A percentile compares a stretch with the other conserved stretches of the same genome.
These are phyloP conservation scores for Anomalospiza imberbis DNA, from an alignment of 2,797 vertebrate genomes.

Conservation along the genomic window DNA sequence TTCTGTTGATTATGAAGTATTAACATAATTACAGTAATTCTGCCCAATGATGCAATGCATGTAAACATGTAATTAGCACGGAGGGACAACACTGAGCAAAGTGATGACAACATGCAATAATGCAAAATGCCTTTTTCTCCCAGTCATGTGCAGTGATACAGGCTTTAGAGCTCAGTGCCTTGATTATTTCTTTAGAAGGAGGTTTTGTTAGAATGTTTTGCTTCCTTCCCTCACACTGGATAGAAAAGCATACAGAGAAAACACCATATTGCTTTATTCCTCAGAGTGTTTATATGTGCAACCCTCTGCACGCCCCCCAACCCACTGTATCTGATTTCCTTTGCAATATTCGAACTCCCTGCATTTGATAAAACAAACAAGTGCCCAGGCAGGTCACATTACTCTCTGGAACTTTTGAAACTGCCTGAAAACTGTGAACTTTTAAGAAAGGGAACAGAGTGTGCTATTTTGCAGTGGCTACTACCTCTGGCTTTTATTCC, in stretches of 20 bases:
- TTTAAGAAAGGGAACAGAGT: neutral
- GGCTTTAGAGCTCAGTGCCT: constrained; percentile 27
- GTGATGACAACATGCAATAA: constrained; percentile 41
- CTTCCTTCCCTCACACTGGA: neutral
- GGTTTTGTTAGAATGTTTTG: constrained; percentile 41
- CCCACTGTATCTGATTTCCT: constrained; percentile 4
- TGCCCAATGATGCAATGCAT: constrained; percentile 53
- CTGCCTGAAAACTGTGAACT: constrained; percentile 22
- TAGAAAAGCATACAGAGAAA: constrained; percentile 16
- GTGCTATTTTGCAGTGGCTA: neutral
- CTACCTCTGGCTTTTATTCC: neutral
- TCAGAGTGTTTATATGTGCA: neutral
- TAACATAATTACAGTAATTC: constrained; percentile 67
- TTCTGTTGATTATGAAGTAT: constrained; percentile 55
- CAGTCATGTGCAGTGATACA: neutral
- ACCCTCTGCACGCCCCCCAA: neutral
- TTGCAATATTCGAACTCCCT: constrained; percentile 6
- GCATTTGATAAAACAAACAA: constrained; percentile 48
- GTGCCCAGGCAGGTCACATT: constrained; percentile 38
- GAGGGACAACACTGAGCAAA: constrained; percentile 41
- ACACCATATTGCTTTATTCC: neutral
- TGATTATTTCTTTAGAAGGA: constrained; percentile 46
- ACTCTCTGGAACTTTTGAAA: constrained; percentile 25
- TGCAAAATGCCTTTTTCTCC: constrained; percentile 33
- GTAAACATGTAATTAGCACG: constrained; percentile 63